Evolutionary conservation across 2,888 invertebrate species (phyloP), one percentile per base, ranked within the genome.

Genomic region (Frankliniella intonsa): DNA sequence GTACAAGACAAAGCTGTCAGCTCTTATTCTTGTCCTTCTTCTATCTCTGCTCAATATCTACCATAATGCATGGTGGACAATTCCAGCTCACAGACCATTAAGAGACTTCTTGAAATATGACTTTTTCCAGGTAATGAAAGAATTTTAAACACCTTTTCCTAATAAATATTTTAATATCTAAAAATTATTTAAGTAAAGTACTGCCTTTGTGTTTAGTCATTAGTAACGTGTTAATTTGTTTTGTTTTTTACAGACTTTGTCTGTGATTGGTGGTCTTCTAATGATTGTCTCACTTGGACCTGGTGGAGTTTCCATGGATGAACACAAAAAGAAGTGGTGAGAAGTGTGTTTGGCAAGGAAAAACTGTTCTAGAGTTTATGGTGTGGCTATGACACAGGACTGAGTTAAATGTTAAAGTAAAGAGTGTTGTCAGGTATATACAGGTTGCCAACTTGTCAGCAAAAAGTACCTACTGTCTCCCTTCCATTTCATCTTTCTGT

Each of bases 71-170:
- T 99, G 97, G 96, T 99, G 99, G 99, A 92, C 92, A 86, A 94
- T 99, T 87, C 97, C 98, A 7, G 92, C 95, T 11, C 95, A 97
- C 89, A 97, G 97, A 87, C 98, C 98, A 82, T 93, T 99, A 85
- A 91, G 99, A 88, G 99, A 99, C 90, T 99, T 99, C 91, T 93
- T 99, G 85, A 99, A 99, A 91, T 99, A 99, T 88, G 99, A 99
- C 90, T 99, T 99, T 91, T 99, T 99, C 94, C 99, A 99, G 93
- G 97, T 96, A 88, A 89, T 87, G 19, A 50, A 62, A 80, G 17
- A 80, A 62, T 83, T 19, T 80, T n/a, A 22, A 38, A 50, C 83
- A 80, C 80, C 82, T 83, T 81, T 83, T 80, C 83, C 82, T 90
- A 90, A 86, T 80, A 1, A 12, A 19, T 81, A 7, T 55, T 5